Evolutionary conservation across 2,113 vertebrate genomes (phyloP), one percentile per base, ranked within the genome.

Genomic region (Mungos mungo): DNA sequence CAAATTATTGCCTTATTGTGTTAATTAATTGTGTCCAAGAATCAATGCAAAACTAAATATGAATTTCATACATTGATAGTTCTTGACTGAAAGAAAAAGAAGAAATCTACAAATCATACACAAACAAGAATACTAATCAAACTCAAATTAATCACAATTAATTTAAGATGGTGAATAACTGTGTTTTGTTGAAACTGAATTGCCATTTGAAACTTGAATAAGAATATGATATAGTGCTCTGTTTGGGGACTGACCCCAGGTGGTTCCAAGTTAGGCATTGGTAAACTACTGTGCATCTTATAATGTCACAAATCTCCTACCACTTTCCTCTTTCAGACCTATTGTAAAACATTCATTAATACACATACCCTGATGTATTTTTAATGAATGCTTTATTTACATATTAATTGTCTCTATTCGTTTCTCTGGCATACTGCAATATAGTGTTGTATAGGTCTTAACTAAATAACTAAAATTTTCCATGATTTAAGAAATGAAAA

Each of bases 161-260:
- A 92, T 86, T 86, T 95, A 91, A 88, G 60, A 57, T 85, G 33
- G 41, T 93, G 38, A 95, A 60, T 90, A 35, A 63, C 33, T 96
- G 25, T 63, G 33, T 90, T 91, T 86, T 57, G 7, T 57, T 57
- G 66, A 93, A 92, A 87, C 10, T 45, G 47, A 79, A 65, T 83
- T 93, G 33, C 50, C 38, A 18, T 21, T 81, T 47, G 72, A 90
- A 92, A 93, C 38, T 33, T 31, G 38, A 72, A 23, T 18, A 82
- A 7, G 3, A 93, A 35, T 33, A 57, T 47, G n/a, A 33, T 21
- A 45, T 33, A 41, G 9, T 29, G 50, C 15, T 63, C 54, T 87
- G 27, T 83, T 91, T 60, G 74, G 82, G 65, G 79, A 87, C 79
- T 81, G 79, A 63, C 10, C 68, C 18, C 74, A 88, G 83, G 69